Percentiles rank a stretch among this genome's conserved stretches.
These are phyloP conservation scores for Diplodus puntazzo DNA, from an alignment of 2,797 vertebrate genomes.

Conservation along the genomic window DNA sequence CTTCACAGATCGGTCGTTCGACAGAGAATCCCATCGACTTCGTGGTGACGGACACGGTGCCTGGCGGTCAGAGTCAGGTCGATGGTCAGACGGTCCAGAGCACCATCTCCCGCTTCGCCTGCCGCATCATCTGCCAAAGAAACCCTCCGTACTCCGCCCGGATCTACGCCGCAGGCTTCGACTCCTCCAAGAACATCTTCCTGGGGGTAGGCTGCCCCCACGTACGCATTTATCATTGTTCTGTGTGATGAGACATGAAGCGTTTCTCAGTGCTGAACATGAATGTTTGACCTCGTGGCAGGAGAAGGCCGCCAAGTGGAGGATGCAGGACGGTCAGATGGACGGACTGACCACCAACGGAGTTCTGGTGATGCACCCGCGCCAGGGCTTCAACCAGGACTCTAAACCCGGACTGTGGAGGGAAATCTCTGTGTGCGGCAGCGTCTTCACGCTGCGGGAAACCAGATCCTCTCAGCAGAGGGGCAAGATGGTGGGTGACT, in stretches of 20 bases:
- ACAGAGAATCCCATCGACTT: constrained; percentile 96
- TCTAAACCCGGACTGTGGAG: constrained; percentile 94
- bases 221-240: accelerated
- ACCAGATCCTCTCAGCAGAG: constrained; percentile 93
- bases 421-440: constrained; percentile 96
- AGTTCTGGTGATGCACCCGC: constrained; percentile 95
- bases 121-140: constrained; percentile 95
- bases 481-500: constrained; percentile 90
- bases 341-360: constrained; percentile 97
- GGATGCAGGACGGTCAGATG: constrained; percentile 93
- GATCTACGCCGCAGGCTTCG: constrained; percentile 96
- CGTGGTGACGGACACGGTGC: constrained; percentile 92
- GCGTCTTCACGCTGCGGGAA: constrained; percentile 93
- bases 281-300: constrained; percentile 51
- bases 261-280: neutral
- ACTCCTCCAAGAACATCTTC: constrained; percentile 97
- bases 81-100: constrained; percentile 91
- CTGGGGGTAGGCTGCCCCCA: constrained; percentile 86
- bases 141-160: constrained; percentile 90
- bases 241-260: neutral
- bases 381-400: constrained; percentile 92
- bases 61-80: constrained; percentile 86
- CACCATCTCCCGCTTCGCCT: constrained; percentile 96
- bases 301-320: constrained; percentile 98
- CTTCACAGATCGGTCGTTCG: constrained; percentile 91